Percentiles rank a stretch among this genome's conserved stretches.
phyloP scores from a whole-genome alignment of 2,113 vertebrate genomes.

The Myotis davidii region DNA sequence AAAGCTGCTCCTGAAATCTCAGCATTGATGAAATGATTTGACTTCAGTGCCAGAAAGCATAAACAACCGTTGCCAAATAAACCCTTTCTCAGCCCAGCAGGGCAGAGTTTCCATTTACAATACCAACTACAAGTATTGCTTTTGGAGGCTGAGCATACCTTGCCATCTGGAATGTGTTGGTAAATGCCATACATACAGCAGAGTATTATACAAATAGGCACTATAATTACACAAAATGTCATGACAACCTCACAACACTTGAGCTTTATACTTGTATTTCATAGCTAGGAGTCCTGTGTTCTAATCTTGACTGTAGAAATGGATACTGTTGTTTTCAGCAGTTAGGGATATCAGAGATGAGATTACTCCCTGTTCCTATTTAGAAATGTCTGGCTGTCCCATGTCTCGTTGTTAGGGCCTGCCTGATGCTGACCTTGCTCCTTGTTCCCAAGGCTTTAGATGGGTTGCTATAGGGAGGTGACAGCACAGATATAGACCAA shows the following conservation, averaged over 20 bases:
- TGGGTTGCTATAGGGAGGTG: not conserved
- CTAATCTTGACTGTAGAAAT: not conserved
- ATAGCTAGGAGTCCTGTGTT: not conserved
- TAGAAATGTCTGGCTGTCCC: not conserved
- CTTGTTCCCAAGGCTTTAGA: not conserved
- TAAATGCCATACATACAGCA: not conserved
- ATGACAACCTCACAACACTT: not conserved
- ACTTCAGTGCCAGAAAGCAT: not conserved
- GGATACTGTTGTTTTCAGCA: not conserved
- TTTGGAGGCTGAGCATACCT: not conserved
- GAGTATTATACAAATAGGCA: not conserved
- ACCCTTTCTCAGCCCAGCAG: not conserved
- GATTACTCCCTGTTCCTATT: not conserved
- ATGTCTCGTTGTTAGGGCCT: not conserved
- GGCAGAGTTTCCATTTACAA: conserved; percentile 25
- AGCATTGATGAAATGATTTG: not conserved
- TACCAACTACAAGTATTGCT: not conserved
- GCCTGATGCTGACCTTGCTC: not conserved
- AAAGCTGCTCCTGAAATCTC: not conserved
- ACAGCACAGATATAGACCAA: not conserved
- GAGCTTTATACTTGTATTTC: not conserved
- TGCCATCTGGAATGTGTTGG: not conserved
- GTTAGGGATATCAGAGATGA: not conserved
- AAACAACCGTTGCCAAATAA: not conserved
- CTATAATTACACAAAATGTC: not conserved